Percentiles rank a stretch among this genome's conserved stretches.
These are phyloP conservation scores for Climacteris rufus DNA, from an alignment of 2,113 vertebrate genomes.

Conservation along the genomic window DNA sequence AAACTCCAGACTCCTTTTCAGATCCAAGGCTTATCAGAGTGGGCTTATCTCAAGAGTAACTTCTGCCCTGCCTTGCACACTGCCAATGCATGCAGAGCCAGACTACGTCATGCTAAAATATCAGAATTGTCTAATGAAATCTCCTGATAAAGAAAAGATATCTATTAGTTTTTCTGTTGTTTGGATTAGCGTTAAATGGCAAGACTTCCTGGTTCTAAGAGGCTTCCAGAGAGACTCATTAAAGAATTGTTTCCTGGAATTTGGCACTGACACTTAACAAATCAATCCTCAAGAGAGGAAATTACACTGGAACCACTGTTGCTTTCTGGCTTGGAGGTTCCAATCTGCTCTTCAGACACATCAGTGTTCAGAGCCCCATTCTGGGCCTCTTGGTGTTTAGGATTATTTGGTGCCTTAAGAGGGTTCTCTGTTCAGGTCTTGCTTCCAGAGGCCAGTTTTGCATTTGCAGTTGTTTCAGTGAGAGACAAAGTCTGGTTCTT, in stretches of 20 bases:
- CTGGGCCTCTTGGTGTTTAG: not conserved
- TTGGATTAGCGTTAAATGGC: not conserved
- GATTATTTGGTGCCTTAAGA: not conserved
- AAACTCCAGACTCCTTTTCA: not conserved
- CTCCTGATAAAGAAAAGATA: not conserved
- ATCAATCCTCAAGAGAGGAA: not conserved
- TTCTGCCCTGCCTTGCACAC: not conserved
- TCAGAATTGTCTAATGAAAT: not conserved
- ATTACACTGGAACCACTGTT: not conserved
- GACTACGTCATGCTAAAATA: accelerated
- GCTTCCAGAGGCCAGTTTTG: not conserved
- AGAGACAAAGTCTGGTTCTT: not conserved
- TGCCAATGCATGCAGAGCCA: not conserved
- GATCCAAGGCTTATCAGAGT: not conserved
- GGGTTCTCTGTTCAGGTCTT: not conserved
- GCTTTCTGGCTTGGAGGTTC: not conserved
- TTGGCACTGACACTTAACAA: not conserved
- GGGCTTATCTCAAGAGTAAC: not conserved
- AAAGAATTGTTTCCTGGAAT: not conserved
- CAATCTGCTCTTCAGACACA: not conserved
- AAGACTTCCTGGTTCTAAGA: not conserved
- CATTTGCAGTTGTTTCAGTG: not conserved
- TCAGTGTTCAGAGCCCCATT: not conserved
- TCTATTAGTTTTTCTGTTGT: not conserved
- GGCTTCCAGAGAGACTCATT: not conserved